These are phyloP conservation scores for Micronisus gabar DNA, from an alignment of 2,113 vertebrate species.

Conservation along the genomic window DNA sequence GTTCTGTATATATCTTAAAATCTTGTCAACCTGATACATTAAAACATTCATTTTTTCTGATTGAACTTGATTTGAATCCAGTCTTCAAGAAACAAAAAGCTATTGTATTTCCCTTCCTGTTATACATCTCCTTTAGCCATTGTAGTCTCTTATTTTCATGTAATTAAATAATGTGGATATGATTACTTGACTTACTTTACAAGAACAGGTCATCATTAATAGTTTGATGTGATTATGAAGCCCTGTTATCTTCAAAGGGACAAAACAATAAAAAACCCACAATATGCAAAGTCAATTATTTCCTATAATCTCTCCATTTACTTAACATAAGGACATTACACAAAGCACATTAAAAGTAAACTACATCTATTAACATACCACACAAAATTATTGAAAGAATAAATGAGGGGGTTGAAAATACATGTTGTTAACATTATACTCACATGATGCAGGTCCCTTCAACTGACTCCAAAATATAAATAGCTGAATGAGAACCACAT, in stretches of 20 bases:
- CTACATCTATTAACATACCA: conserved; percentile 32
- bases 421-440: conserved; percentile 6
- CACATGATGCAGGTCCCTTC: conserved; percentile 15
- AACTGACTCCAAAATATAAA: conserved; percentile 20
- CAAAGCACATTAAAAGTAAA: conserved; percentile 48
- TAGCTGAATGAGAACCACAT: conserved; percentile 26
- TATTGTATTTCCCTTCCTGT: not conserved
- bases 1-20: not conserved
- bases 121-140: not conserved
- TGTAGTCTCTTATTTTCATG: not conserved
- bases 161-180: conserved; percentile 56
- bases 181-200: conserved; percentile 56
- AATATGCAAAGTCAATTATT: conserved; percentile 47
- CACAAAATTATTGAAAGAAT: conserved; percentile 47
- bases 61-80: not conserved
- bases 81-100: not conserved
- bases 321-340: conserved; percentile 23
- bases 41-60: not conserved
- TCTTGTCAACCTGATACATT: not conserved
- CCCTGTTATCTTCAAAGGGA: conserved; percentile 41
- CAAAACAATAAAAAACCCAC: conserved; percentile 29
- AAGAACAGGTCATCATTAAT: conserved; percentile 46
- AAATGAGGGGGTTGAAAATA: conserved; percentile 7
- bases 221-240: conserved; percentile 54
- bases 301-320: conserved; percentile 49